Base-by-base conservation (phyloP, 1,140 invertebrate species). In the Bombus consobrinus region DNA sequence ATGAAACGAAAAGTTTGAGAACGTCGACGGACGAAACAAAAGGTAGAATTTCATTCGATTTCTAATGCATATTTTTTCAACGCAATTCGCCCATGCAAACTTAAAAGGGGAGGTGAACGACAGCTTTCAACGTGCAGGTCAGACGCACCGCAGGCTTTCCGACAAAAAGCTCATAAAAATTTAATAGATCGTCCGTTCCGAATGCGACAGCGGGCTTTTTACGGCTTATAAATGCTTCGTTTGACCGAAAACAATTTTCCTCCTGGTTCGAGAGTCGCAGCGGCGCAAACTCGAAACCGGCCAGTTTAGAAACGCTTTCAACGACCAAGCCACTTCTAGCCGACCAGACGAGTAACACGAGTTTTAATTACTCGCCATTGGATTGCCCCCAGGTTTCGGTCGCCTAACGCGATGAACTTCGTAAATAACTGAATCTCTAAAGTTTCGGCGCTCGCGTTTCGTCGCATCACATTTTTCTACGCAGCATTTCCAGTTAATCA, bases 181-280 rank as follows among this genome's bases (percentile, higher is more conserved):
- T 93, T 93, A 93, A 93, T 93, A 93, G 92, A 93, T 93, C 89
- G 85, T 90, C 91, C 88, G 87, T 72, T 79, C 81, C 75, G 86
- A 87, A 89, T 83, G 85, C 89, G 87, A 80, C 62, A 47, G 74
- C 72, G 68, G 76, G 43, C 85, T 91, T 92, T 92, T 91, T 92
- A 92, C 88, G 87, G 81, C 89, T 92, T 89, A 91, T 92, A 92
- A 92, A 93, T 92, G 91, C 89, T 93, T 90, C 89, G 91, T 92
- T 93, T 92, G 90, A 92, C 90, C 89, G 89, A 93, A 93, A 93
- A 93, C 91, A 93, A 92, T 93, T 93, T 93, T 91, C 9, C 85
- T 82, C 25, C 37, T 82, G 87, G 77, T 76, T 71, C 59, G 74
- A 53, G 75, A 81, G 66, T 76, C 81, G 53, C 28, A 28, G 71